These are phyloP conservation scores for Machaerirhynchus nigripectus DNA, from an alignment of 2,113 vertebrate species.

Conservation along the genomic window DNA sequence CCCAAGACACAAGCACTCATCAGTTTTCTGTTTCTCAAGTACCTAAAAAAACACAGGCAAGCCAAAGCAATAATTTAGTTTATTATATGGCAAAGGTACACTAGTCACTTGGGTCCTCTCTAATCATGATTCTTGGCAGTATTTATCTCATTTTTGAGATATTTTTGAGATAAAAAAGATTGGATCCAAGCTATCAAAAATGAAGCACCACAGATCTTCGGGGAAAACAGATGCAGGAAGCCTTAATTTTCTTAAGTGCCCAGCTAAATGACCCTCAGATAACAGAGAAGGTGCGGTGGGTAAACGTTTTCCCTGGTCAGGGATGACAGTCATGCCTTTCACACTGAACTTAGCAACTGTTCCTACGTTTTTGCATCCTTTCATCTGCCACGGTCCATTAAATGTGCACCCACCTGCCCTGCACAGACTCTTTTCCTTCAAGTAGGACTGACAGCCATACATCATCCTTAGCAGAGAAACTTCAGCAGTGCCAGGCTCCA, in stretches of 20 bases:
- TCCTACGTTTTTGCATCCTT: not conserved
- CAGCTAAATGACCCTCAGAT: not conserved
- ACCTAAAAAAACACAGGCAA: not conserved
- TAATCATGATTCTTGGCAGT: not conserved
- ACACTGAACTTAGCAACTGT: not conserved
- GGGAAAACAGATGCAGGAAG: not conserved
- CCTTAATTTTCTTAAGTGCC: slow-evolving; percentile 26
- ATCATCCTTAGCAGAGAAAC: not conserved
- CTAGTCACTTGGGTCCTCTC: not conserved
- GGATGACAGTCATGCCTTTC: not conserved
- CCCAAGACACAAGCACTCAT: not conserved
- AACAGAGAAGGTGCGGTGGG: not conserved
- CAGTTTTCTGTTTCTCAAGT: slow-evolving; percentile 10
- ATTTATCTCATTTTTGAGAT: not conserved
- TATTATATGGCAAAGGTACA: slow-evolving; percentile 5
- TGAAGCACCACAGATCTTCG: not conserved
- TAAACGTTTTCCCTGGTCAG: not conserved
- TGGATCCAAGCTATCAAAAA: not conserved
- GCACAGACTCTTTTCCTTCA: not conserved
- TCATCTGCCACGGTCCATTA: not conserved
- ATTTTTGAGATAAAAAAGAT: not conserved
- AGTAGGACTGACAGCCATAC: not conserved
- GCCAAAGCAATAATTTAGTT: slow-evolving; percentile 29
- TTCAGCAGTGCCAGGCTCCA: not conserved
- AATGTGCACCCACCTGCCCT: not conserved